Evolutionary conservation across 2,888 invertebrate species (phyloP).

Genomic region (Gasteruption jaculator): DNA sequence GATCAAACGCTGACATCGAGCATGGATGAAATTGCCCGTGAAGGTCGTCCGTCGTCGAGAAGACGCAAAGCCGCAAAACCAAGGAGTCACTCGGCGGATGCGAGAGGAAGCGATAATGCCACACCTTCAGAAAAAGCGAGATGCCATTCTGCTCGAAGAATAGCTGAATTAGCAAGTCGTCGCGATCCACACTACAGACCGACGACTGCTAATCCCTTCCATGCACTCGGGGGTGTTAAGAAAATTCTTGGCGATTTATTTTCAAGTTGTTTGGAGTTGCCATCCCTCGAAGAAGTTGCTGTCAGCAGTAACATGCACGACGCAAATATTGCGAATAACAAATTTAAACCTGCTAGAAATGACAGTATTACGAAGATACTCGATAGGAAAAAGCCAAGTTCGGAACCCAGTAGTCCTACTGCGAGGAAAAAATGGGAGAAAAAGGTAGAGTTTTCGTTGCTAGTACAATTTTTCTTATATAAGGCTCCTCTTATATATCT

Average conservation of each 20-base stretch:
- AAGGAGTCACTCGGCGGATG: constrained; percentile 47
- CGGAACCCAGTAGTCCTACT: constrained; percentile 48
- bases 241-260: constrained; percentile 70
- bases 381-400: constrained; percentile 46
- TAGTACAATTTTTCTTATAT: no score
- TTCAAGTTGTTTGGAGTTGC: constrained; percentile 74
- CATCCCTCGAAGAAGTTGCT: constrained; percentile 59
- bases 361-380: constrained; percentile 46
- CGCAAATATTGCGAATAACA: constrained; percentile 41
- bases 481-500: no score
- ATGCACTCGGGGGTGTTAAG: constrained; percentile 74
- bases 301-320: constrained; percentile 57
- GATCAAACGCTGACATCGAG: constrained; percentile 43
- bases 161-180: constrained; percentile 82
- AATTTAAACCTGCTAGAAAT: constrained; percentile 44
- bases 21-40: constrained; percentile 41
- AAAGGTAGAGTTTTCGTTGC: constrained; percentile 34
- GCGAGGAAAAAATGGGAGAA: constrained; percentile 49
- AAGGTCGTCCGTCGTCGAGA: constrained; percentile 34
- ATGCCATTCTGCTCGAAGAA: constrained; percentile 63
- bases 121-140: constrained; percentile 72
- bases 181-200: constrained; percentile 79
- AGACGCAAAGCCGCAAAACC: constrained; percentile 32
- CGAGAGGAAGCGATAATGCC: constrained; percentile 49
- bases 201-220: constrained; percentile 66